These are phyloP conservation scores for Craniophora ligustri DNA, from an alignment of 2,888 invertebrate genomes.

Conservation along the genomic window DNA sequence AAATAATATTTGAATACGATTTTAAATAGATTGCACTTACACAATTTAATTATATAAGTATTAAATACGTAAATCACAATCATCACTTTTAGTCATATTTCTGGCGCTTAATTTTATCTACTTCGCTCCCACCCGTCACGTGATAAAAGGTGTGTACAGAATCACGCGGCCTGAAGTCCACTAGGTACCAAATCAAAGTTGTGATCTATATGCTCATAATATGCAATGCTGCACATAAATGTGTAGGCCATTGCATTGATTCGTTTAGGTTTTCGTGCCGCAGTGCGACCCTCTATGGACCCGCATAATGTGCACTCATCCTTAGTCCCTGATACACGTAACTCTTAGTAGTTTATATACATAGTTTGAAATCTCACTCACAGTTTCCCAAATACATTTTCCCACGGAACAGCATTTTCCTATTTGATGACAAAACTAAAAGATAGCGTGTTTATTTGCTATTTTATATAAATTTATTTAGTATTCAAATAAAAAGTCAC, in stretches of 20 bases:
- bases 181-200: constrained; percentile 6
- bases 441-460: no score
- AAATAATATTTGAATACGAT: no score
- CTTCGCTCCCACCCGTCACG: constrained; percentile 7
- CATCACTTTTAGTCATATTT: neutral
- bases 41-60: no score
- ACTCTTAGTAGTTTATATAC: neutral
- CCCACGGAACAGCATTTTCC: no score
- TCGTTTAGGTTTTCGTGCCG: constrained; percentile 34
- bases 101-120: constrained; percentile 1
- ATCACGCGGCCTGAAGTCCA: constrained; percentile 4
- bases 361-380: neutral
- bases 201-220: neutral
- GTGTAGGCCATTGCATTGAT: constrained; percentile 12
- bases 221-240: constrained; percentile 11
- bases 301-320: constrained; percentile 28
- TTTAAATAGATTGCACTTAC: no score
- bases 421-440: no score
- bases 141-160: constrained; percentile 5
- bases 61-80: no score
- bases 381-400: no score
- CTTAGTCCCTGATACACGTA: constrained; percentile 4
- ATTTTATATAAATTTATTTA: no score
- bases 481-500: no score
- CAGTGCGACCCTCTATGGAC: constrained; percentile 34